Conservation (phyloP, 2,113 vertebrate species). For the Illadopsis cleaveri region DNA sequence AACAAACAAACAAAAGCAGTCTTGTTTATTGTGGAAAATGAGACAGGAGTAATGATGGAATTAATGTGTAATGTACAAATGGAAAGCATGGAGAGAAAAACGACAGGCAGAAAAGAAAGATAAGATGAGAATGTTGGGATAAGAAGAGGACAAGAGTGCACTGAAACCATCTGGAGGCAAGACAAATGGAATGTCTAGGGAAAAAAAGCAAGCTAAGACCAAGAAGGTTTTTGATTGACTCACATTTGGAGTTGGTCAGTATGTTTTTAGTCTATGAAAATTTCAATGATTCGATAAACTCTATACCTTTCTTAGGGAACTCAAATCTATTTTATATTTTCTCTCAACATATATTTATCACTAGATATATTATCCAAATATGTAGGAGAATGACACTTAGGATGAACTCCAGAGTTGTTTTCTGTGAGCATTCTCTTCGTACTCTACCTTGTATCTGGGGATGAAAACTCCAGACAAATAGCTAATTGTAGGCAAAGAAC, state of each 20-base stretch:
- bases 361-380: not conserved
- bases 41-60: not conserved
- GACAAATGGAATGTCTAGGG: not conserved
- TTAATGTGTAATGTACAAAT: not conserved
- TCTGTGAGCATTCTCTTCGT: rapidly evolving
- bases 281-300: not conserved
- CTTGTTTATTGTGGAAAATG: not conserved
- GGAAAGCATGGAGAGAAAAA: not conserved
- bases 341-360: not conserved
- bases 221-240: not conserved
- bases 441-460: not conserved
- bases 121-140: not conserved
- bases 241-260: not conserved
- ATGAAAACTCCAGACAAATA: not conserved
- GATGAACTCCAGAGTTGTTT: not conserved
- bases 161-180: not conserved
- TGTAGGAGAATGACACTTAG: not conserved
- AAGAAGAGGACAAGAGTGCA: not conserved
- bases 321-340: not conserved
- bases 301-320: not conserved
- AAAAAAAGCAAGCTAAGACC: not conserved
- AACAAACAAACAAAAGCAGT: not conserved
- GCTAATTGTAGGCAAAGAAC: not conserved
- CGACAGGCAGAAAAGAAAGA: not conserved
- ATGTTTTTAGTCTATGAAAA: not conserved